Conservation (phyloP, 2,797 vertebrate species). For the Huso huso region DNA sequence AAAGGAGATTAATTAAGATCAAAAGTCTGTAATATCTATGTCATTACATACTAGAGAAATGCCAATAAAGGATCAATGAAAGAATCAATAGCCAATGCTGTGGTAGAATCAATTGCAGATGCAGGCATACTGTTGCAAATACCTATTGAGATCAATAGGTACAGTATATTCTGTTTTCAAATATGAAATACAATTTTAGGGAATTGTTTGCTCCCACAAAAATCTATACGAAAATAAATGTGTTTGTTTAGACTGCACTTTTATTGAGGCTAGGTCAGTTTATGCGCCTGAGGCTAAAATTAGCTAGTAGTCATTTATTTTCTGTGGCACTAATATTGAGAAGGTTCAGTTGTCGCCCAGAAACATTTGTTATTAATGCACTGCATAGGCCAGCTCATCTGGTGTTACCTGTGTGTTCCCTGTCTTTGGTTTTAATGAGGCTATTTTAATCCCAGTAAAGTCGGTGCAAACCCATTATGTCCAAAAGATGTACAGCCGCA, state of each 20-base stretch:
- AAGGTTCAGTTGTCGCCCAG: constrained; percentile 2
- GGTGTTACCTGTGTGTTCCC: constrained; percentile 3
- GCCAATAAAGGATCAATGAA: too few relatives aligned
- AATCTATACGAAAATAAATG: too few relatives aligned
- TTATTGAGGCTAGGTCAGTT: background rate
- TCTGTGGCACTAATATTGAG: constrained; percentile 6
- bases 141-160: too few relatives aligned
- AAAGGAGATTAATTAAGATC: constrained; percentile 29
- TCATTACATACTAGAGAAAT: too few relatives aligned
- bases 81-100: too few relatives aligned
- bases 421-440: constrained; percentile 7
- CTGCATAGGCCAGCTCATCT: background rate
- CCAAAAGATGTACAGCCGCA: constrained; percentile 19
- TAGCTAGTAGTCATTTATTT: constrained; percentile 11
- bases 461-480: background rate
- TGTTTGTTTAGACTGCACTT: background rate
- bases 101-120: too few relatives aligned
- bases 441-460: constrained; percentile 12
- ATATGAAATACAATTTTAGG: too few relatives aligned
- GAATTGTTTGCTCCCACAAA: too few relatives aligned
- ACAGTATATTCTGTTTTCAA: too few relatives aligned
- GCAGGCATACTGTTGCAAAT: too few relatives aligned
- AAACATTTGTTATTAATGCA: constrained; percentile 6
- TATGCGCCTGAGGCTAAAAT: constrained; percentile 5
- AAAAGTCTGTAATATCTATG: constrained; percentile 22